These are phyloP conservation scores for Clarias platycephalus DNA, from an alignment of 2,797 vertebrate genomes.

Conservation along the genomic window DNA sequence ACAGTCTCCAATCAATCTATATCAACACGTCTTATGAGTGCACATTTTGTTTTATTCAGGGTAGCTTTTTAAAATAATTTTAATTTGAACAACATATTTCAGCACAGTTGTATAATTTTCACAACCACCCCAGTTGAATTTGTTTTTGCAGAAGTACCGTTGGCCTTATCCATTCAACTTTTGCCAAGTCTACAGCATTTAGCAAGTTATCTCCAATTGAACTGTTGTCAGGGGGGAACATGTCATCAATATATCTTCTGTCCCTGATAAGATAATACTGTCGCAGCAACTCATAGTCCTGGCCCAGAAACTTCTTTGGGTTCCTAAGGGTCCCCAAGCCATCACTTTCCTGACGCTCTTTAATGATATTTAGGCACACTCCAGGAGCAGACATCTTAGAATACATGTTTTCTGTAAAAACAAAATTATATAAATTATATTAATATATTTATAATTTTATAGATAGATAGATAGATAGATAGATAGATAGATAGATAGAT, in stretches of 20 bases:
- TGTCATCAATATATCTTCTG: slow-evolving; percentile 63
- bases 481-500: too few species aligned
- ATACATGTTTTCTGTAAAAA: slow-evolving; percentile 33
- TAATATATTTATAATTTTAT: too few species aligned
- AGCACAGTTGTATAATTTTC: neutral
- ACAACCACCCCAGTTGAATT: neutral
- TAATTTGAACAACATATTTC: neutral
- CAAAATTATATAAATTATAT: neutral
- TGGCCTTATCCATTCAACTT: slow-evolving; percentile 71
- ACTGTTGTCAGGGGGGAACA: slow-evolving; percentile 65
- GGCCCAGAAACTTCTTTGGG: slow-evolving; percentile 64
- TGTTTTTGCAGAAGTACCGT: slow-evolving; percentile 51
- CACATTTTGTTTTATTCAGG: neutral
- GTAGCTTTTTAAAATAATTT: neutral
- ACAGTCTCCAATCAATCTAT: neutral
- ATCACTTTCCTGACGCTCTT: slow-evolving; percentile 59
- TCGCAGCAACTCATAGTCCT: slow-evolving; percentile 67
- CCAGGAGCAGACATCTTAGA: slow-evolving; percentile 68
- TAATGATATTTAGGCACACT: slow-evolving; percentile 69
- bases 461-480: too few species aligned
- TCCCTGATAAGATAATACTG: slow-evolving; percentile 51
- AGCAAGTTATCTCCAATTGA: slow-evolving; percentile 67
- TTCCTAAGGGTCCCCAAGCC: slow-evolving; percentile 62
- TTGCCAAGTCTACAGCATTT: slow-evolving; percentile 35
- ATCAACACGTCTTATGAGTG: neutral